These are phyloP conservation scores for Spisula subtruncata DNA, from an alignment of 2,888 invertebrate genomes.

Conservation along the genomic window DNA sequence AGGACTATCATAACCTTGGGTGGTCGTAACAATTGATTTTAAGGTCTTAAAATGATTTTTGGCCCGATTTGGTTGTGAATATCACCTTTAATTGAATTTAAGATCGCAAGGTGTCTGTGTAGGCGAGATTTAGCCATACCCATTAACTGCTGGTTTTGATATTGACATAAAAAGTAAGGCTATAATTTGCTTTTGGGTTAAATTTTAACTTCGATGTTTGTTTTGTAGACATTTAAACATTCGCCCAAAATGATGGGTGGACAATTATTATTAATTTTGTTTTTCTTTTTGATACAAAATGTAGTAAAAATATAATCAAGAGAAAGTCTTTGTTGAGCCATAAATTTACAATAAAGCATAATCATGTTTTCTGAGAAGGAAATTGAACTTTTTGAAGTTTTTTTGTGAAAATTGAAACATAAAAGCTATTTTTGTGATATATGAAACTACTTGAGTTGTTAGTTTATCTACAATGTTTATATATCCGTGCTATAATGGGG, in stretches of 20 bases:
- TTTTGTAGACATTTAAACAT: no score
- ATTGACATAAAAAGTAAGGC: not conserved
- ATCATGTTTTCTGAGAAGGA: not conserved
- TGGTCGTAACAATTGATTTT: constrained; percentile 20
- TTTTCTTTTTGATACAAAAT: no score
- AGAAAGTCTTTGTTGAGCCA: no score
- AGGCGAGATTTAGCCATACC: not conserved
- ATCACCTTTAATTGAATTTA: constrained; percentile 14
- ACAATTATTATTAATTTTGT: no score
- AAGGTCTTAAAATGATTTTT: constrained; percentile 18
- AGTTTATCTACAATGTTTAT: constrained; percentile 1
- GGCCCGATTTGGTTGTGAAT: not conserved
- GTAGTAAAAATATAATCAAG: no score
- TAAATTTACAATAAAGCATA: not conserved
- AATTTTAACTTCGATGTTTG: not conserved
- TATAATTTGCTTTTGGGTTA: not conserved
- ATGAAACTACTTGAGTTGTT: not conserved
- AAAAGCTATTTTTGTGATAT: not conserved
- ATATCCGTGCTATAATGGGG: not conserved
- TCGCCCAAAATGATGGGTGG: no score
- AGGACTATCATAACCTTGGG: constrained; percentile 19
- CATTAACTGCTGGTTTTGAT: constrained; percentile 17
- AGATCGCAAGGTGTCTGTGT: not conserved
- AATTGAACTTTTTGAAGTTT: not conserved
- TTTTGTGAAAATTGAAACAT: constrained; percentile 22